phyloP scores from a whole-genome alignment of 1,140 invertebrate species.

The Eueides isabella region DNA sequence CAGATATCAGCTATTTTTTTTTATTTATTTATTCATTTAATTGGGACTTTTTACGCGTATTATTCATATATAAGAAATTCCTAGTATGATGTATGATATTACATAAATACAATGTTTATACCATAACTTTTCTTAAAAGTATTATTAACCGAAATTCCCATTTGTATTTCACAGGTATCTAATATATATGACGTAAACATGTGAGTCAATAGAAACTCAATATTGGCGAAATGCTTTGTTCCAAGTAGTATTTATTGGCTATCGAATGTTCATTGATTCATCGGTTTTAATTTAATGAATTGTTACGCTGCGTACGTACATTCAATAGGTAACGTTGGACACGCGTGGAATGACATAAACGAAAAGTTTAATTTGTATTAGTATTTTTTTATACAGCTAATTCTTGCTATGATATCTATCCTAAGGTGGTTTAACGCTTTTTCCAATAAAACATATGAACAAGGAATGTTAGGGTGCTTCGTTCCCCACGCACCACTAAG shows the following conservation, averaged over 20 bases:
- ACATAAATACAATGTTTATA: too few relatives aligned
- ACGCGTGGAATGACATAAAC: conserved; percentile 18
- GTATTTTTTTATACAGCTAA: not conserved
- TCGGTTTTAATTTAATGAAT: conserved; percentile 19
- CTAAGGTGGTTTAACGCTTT: too few relatives aligned
- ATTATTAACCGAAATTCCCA: not conserved
- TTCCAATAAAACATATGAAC: too few relatives aligned
- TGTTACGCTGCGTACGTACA: conserved; percentile 6
- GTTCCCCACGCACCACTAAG: too few relatives aligned
- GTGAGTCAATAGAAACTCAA: conserved; percentile 29
- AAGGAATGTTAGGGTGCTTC: too few relatives aligned
- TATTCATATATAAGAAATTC: too few relatives aligned
- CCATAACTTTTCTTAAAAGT: too few relatives aligned
- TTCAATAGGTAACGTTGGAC: conserved; percentile 21
- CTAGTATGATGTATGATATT: too few relatives aligned
- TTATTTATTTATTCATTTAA: too few relatives aligned
- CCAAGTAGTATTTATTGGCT: conserved; percentile 24
- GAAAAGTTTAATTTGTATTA: not conserved
- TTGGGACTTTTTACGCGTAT: too few relatives aligned
- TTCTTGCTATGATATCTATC: too few relatives aligned
- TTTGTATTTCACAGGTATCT: not conserved
- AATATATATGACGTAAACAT: conserved; percentile 1
- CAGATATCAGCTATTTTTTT: too few relatives aligned
- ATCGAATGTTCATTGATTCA: conserved; percentile 35
- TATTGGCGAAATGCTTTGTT: conserved; percentile 35